Conservation (phyloP, 2,113 vertebrate species). For the Astur gentilis region DNA sequence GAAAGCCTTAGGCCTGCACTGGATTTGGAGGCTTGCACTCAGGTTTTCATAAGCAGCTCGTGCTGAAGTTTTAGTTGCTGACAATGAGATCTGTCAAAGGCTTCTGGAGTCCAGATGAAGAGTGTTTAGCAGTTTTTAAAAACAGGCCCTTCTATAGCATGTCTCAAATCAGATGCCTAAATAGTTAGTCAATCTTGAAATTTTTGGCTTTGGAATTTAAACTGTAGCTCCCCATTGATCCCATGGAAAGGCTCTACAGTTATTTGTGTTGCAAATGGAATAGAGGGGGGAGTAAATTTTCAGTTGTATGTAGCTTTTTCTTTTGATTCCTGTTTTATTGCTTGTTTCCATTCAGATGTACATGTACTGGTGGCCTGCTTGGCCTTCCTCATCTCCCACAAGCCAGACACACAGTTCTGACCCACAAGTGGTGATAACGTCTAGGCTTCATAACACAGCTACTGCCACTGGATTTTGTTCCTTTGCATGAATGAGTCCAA, state of each 20-base stretch:
- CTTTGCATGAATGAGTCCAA: neutral
- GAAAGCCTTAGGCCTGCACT: neutral
- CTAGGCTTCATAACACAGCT: neutral
- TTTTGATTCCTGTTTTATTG: neutral
- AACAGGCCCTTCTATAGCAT: neutral
- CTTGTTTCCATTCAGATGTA: neutral
- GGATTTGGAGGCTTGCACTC: rapidly evolving
- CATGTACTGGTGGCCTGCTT: neutral
- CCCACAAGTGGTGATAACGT: neutral
- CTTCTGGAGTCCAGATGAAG: neutral
- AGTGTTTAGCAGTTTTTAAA: neutral
- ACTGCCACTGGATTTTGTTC: neutral
- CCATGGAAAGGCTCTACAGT: neutral
- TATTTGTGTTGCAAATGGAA: neutral
- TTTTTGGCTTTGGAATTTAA: neutral
- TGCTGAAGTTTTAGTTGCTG: neutral
- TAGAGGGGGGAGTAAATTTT: neutral
- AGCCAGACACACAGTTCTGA: neutral
- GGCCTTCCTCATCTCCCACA: neutral
- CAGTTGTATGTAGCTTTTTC: neutral
- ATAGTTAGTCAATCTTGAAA: neutral
- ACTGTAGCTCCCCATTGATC: neutral
- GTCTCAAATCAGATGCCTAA: neutral
- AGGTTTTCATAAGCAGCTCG: neutral
- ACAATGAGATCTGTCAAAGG: neutral